Base-by-base conservation (phyloP, 2,888 invertebrate genomes). In the Tetragonula carbonaria region DNA sequence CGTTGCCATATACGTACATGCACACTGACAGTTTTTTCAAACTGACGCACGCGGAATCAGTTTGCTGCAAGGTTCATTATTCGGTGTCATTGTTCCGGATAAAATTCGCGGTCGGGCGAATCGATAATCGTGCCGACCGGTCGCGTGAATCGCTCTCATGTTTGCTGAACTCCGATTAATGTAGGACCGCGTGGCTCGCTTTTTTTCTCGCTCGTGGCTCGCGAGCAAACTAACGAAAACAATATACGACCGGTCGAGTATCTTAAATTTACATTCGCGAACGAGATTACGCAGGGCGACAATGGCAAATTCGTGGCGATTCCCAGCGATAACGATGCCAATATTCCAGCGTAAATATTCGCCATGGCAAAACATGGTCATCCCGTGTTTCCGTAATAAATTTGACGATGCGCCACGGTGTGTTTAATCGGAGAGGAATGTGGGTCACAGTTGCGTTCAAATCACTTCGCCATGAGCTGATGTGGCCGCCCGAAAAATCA, bases 21-120 rank as follows among this genome's bases (percentile, higher is more conserved):
- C 3, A 2, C 11, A 28, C 28, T 5, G 68, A 23, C 1, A 63
- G n/a, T 67, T 67, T 50, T 28, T 75, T 67, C 14, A 45, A 57
- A 28, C 21, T 45, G n/a, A 8, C 4, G 51, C 38, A 18, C 65
- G 65, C 38, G 38, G 23, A 55, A 38, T 53, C 59, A 21, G 45
- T 51, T 21, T 23, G 28, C 62, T n/a, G n/a, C n/a, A 33, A 6
- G 50, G 66, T 82, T 78, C 78, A 55, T 72, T 78, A 78, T 72
- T 70, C 77, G 38, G 74, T 67, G 59, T 57, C 71, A 72, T 82
- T 76, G 75, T 85, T 65, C 72, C 45, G 65, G 50, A 73, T 55
- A 70, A 85, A 87, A 87, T 86, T 85, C 77, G 77, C 68, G 71
- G 82, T 53, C 72, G 57, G 79, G 72, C 79, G 78, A 86, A 90